Evolutionary conservation across 2,888 invertebrate genomes (phyloP), one percentile per base, ranked within the genome.

Genomic region (Callyntrura sp.): DNA sequence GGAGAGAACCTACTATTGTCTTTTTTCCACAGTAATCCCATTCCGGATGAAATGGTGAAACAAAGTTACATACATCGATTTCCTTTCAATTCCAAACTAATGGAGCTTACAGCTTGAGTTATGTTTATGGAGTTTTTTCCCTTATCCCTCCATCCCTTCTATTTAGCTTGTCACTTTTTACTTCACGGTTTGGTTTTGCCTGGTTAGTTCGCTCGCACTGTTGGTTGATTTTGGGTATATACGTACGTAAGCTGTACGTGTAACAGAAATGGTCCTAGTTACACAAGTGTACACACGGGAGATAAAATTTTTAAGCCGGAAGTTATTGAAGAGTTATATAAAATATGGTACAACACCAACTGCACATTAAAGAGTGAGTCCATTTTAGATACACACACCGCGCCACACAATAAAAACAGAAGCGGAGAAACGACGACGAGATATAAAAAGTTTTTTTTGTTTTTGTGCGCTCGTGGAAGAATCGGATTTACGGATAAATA

Each of bases 71-170:
- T 28, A 65, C 70, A 84, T 84, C 84, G 70, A 84, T 73, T 84
- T 73, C 55, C 68, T 55, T 70, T 84, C 84, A 73, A 84, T 57
- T 84, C 55, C 35, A 28, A 73, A 84, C 51, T 84, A 84, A 84
- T 84, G 84, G 84, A 84, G 70, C 70, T 84, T 84, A 73, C 11
- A 70, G 70, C 70, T 57, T 83, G 83, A 83, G 23, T 73, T 48
- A 73, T 73, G 73, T 73, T 84, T 84, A 84, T 55, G 55, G 83
- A 70, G 84, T 70, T 55, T 68, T 35, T 43, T 45, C 20, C 12
- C 57, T 62, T 57, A 12, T 62, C 35, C 35, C 45, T 65, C 20
- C 9, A 60, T 43, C 35, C 17, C n/a, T 62, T 65, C 35, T 65
- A 17, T 28, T 70, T 70, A n/a, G 43, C 48, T 73, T 73, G 73